Base-by-base conservation (phyloP, 2,888 invertebrate species). In the Papilio protenor region DNA sequence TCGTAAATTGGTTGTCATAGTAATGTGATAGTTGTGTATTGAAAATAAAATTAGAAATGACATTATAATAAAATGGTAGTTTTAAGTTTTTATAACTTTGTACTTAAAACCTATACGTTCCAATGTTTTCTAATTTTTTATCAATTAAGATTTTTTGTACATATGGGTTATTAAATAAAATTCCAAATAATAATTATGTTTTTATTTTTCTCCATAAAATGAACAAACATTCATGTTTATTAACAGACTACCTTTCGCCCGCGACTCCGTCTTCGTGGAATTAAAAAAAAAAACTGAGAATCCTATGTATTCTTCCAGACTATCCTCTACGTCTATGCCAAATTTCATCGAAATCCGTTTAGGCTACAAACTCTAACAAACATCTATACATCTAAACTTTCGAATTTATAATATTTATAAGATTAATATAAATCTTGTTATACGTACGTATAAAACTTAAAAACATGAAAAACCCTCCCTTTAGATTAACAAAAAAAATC, bases 91-190 rank as follows among this genome's bases (percentile, higher is more conserved):
- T 69, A 66, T 66, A 40, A 40, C 40, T 69, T 69, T 69, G 45
- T 69, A 69, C 66, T 69, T 45, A 69, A 45, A 69, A 57, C 0
- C 64, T 72, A 57, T 71, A 61, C 40, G 61, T 72, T 76, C 64
- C 71, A 64, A 64, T 64, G 40, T 69, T 5, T 55, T 57, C 45
- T 55, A 23, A n/a, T 49, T 45, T 27, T 70, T 52, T 69, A n/a
- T n/a, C 0, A 14, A 6, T 47, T 76, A 76, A 70, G 57, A 45
- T 64, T 49, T 61, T 72, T 72, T 76, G 76, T 76, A 76, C 59
- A 76, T 76, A 76, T 23, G 23, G 23, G 27, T 70, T 55, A 72
- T 49, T 64, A 33, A 76, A 76, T 76, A 76, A 76, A 76, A 45
- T 69, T 45, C 11, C 66, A 69, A 21, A 33, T 45, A 66, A 27